These are phyloP conservation scores for Sebastes hubbsi DNA, from an alignment of 2,797 vertebrate species.

Conservation along the genomic window DNA sequence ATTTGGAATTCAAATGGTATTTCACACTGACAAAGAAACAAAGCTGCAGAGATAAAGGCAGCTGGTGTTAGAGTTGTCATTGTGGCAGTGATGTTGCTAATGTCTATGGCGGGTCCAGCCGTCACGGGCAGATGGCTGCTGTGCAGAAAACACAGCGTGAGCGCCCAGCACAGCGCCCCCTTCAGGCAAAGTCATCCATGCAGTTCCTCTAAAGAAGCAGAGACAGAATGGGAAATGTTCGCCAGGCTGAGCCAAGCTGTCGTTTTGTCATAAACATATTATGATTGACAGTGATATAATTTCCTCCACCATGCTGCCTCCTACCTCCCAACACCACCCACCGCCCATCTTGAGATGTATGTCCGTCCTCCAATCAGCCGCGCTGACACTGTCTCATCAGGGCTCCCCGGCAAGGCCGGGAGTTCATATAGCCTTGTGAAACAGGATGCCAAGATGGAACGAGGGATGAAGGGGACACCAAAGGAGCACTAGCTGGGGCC, in stretches of 20 bases:
- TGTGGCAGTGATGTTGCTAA: slow-evolving; percentile 43
- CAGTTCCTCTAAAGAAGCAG: neutral
- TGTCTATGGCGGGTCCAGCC: slow-evolving; percentile 44
- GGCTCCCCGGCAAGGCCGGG: slow-evolving; percentile 9
- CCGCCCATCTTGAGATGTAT: slow-evolving; percentile 26
- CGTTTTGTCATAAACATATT: slow-evolving; percentile 22
- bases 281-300: slow-evolving; percentile 46
- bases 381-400: slow-evolving; percentile 28
- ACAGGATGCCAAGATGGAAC: slow-evolving; percentile 67
- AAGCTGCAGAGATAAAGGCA: slow-evolving; percentile 61
- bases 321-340: neutral
- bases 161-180: slow-evolving; percentile 45
- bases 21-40: slow-evolving; percentile 63
- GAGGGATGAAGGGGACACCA: slow-evolving; percentile 62
- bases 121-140: slow-evolving; percentile 53
- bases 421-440: slow-evolving; percentile 38
- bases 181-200: slow-evolving; percentile 29
- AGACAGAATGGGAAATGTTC: slow-evolving; percentile 3
- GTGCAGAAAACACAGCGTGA: slow-evolving; percentile 27
- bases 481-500: slow-evolving; percentile 49
- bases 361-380: slow-evolving; percentile 22
- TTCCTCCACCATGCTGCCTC: slow-evolving; percentile 13
- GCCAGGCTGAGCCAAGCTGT: slow-evolving; percentile 22
- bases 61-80: slow-evolving; percentile 57
- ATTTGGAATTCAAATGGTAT: slow-evolving; percentile 67